phyloP scores from a whole-genome alignment of 2,888 invertebrate genomes.

The Cylloceria caligata region DNA sequence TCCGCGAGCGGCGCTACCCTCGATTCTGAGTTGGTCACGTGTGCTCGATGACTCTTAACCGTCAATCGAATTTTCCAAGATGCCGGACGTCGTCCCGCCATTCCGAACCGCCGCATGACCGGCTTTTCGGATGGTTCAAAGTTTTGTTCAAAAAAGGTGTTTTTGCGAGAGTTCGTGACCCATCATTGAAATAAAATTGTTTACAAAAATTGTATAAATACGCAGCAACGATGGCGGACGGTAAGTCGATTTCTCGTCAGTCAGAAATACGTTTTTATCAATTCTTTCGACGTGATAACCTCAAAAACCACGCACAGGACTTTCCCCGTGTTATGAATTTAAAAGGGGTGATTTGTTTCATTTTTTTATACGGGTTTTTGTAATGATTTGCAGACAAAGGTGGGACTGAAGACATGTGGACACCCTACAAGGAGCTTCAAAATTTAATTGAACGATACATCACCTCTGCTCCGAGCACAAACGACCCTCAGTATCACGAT shows the following conservation, averaged over 20 bases:
- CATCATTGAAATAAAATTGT: neutral
- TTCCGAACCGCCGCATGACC: slow-evolving; percentile 48
- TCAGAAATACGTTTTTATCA: neutral
- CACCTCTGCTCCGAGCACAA: slow-evolving; percentile 86
- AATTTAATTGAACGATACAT: slow-evolving; percentile 89
- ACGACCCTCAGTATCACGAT: slow-evolving; percentile 86
- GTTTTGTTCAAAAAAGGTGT: neutral
- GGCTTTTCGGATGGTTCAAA: slow-evolving; percentile 50
- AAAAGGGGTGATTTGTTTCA: neutral
- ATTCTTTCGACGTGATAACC: slow-evolving; percentile 31
- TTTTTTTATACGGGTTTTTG: slow-evolving; percentile 14
- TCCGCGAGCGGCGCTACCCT: no score
- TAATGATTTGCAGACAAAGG: slow-evolving; percentile 75
- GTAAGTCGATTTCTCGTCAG: slow-evolving; percentile 28
- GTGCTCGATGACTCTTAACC: no score
- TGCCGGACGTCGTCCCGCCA: slow-evolving; percentile 39
- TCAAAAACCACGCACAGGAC: slow-evolving; percentile 28
- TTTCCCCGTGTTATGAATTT: slow-evolving; percentile 3
- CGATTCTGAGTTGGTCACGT: no score
- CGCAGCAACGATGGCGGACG: slow-evolving; percentile 50
- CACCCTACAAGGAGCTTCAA: slow-evolving; percentile 92
- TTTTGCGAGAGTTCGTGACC: neutral
- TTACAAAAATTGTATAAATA: neutral
- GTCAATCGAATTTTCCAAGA: no score
- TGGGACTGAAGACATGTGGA: slow-evolving; percentile 92